These are phyloP conservation scores for Epistrophe eligans DNA, from an alignment of 2,888 invertebrate species.

Conservation along the genomic window DNA sequence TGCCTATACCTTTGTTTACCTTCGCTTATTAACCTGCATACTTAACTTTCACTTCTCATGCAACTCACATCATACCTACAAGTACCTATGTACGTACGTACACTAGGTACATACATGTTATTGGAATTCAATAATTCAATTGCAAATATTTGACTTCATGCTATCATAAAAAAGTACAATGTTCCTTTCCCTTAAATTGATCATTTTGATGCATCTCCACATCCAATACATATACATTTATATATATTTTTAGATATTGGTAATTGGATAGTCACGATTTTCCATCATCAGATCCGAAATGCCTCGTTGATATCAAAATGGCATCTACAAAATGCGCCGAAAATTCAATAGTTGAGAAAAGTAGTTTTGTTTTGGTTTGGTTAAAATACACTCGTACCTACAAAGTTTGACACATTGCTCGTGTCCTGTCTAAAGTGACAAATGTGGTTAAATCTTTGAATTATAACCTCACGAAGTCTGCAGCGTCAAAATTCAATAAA, in stretches of 20 bases:
- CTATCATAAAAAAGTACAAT: constrained; percentile 1
- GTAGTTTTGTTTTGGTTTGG: not conserved
- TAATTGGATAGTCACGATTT: constrained; percentile 71
- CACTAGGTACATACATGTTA: not conserved
- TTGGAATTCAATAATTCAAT: constrained; percentile 64
- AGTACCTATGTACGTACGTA: too few species aligned
- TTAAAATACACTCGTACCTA: constrained; percentile 11
- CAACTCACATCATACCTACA: constrained; percentile 4
- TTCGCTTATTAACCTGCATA: too few species aligned
- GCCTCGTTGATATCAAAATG: constrained; percentile 6
- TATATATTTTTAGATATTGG: constrained; percentile 22
- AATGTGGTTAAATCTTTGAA: constrained; percentile 61
- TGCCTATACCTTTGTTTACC: too few species aligned
- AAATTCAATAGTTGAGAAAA: not conserved
- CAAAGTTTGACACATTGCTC: constrained; percentile 62
- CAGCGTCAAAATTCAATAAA: constrained; percentile 13
- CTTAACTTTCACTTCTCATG: constrained; percentile 56
- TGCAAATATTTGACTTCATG: constrained; percentile 52
- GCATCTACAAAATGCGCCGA: constrained; percentile 22
- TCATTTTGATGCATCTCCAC: constrained; percentile 50
- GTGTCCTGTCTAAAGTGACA: constrained; percentile 70
- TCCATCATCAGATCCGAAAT: not conserved
- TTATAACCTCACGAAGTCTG: constrained; percentile 64
- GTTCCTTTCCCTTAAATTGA: constrained; percentile 66
- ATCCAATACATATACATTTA: not conserved